Evolutionary conservation across 2,888 invertebrate genomes (phyloP), one percentile per base, ranked within the genome.

Genomic region (Lottia gigantea): DNA sequence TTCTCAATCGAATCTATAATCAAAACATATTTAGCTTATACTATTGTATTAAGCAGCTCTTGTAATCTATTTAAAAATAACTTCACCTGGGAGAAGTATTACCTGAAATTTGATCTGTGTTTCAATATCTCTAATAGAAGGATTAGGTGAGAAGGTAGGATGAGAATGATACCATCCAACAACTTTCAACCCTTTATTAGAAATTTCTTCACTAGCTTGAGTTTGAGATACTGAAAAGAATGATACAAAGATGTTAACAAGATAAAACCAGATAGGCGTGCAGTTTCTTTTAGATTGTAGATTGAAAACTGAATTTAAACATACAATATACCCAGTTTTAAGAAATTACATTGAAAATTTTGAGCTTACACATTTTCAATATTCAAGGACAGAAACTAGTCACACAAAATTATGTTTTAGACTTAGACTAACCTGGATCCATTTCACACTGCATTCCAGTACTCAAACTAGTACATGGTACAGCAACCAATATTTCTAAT

Each of bases 141-240:
- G 94, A 83, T 92, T 91, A 0, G 93, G 91, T 4, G 92, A 90
- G 89, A 94, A 94, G 31, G 90, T 89, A 1, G 94, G 94, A 90
- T 94, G 94, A 45, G 94, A 93, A 90, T 94, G 94, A 88, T 93
- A 94, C 94, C 94, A 94, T 31, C 93, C 94, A 71, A 92, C 90
- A 69, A 92, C 91, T 25, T 88, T 84, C 78, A 89, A 84, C 3
- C 91, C 91, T 23, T 85, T 85, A 15, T 82, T 74, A 7, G 89
- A 88, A 40, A 94, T 90, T 46, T 82, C 83, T 77, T 92, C 92
- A 68, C 92, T 91, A 2, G 93, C 93, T 74, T 86, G 87, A 7
- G 92, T 91, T 84, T 93, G 92, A 3, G 92, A 92, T 25, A 92
- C 91, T 91, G 80, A 23, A 74, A 62, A 26, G 47, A 69, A 64